Evolutionary conservation across 1,140 invertebrate species (phyloP).

Genomic region (Chelonus insularis): DNA sequence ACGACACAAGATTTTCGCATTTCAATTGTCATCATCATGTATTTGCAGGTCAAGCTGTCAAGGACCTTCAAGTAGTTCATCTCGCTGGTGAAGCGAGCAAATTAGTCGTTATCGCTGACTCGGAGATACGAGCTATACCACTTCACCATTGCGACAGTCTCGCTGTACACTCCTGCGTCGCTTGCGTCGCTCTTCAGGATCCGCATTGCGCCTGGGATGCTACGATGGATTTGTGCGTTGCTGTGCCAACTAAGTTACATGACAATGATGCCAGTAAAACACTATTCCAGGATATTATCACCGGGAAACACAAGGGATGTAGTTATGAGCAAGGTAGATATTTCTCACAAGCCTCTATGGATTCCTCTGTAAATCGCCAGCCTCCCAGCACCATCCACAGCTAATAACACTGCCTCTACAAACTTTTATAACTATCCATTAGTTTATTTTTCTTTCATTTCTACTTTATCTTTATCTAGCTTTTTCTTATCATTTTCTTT

Average conservation of each 20-base stretch:
- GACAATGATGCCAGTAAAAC: constrained; percentile 66
- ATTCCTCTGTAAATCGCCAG: constrained; percentile 30
- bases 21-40: background rate
- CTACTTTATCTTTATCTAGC: background rate
- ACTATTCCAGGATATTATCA: constrained; percentile 74
- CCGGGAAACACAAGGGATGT: constrained; percentile 70
- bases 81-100: constrained; percentile 64
- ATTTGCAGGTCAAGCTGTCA: constrained; percentile 50
- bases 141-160: constrained; percentile 78
- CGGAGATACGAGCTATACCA: constrained; percentile 83
- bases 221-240: constrained; percentile 72
- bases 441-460: background rate
- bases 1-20: background rate
- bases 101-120: constrained; percentile 88
- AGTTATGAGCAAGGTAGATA: constrained; percentile 60
- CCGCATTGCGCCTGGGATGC: constrained; percentile 97
- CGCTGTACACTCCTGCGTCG: constrained; percentile 65
- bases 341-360: constrained; percentile 20
- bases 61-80: constrained; percentile 56
- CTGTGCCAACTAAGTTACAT: constrained; percentile 68
- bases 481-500: too few species aligned
- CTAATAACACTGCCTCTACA: constrained; percentile 1
- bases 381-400: constrained; percentile 31
- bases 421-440: background rate
- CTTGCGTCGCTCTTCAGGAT: constrained; percentile 91